Evolutionary conservation across 2,888 invertebrate genomes (phyloP).

Genomic region (Calameuta idolon): DNA sequence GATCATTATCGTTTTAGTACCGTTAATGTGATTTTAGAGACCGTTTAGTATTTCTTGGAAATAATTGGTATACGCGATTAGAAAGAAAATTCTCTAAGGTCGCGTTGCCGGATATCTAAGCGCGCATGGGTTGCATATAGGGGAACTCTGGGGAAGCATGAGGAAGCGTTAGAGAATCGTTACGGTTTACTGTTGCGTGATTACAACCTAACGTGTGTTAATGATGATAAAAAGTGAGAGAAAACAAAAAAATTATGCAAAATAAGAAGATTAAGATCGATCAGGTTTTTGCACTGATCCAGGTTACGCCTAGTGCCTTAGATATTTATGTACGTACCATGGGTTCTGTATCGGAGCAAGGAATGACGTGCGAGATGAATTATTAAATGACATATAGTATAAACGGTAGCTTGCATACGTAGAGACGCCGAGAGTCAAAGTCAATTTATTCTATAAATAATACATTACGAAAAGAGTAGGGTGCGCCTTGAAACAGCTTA

Average conservation of each 20-base stretch:
- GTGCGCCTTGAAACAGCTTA: constrained; percentile 10
- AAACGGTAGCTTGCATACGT: neutral
- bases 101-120: neutral
- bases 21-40: neutral
- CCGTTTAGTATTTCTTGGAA: neutral
- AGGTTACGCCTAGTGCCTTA: neutral
- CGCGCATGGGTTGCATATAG: neutral
- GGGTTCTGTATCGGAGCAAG: neutral
- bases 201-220: neutral
- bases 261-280: neutral
- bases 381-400: neutral
- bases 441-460: neutral
- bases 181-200: neutral
- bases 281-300: neutral
- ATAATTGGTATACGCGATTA: neutral
- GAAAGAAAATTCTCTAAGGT: neutral
- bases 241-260: neutral
- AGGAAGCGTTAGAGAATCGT: neutral
- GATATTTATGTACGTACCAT: neutral
- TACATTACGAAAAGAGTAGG: constrained; percentile 8
- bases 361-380: neutral
- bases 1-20: neutral
- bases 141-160: neutral
- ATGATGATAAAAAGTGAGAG: neutral
- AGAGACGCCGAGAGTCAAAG: neutral